Percentiles rank a stretch among this genome's conserved stretches.
Evolutionary conservation across 2,113 vertebrate genomes (phyloP).

Genomic region (Siphamia tubifer): DNA sequence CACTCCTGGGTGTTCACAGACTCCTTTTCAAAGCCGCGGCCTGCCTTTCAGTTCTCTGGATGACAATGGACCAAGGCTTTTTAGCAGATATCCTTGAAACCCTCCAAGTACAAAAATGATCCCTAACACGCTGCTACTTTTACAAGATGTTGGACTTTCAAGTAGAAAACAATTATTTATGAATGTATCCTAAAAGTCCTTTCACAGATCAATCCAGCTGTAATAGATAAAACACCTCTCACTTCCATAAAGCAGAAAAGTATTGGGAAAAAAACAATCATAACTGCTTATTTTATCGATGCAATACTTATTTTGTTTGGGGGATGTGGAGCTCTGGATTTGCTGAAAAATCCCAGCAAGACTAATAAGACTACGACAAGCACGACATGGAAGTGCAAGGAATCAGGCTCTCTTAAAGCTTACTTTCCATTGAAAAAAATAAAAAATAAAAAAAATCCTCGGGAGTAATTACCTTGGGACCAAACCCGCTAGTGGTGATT

Average conservation of each 20-base stretch:
- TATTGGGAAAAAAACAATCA: neutral
- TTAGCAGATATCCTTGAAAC: conserved; percentile 8
- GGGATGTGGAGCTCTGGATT: neutral
- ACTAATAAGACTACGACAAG: neutral
- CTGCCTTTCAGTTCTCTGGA: conserved; percentile 61
- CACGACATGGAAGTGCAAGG: neutral
- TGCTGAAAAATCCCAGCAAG: conserved; percentile 12
- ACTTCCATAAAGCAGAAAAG: neutral
- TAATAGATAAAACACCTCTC: neutral
- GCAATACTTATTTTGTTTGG: neutral
- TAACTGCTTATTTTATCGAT: neutral
- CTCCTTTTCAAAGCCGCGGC: conserved; percentile 56
- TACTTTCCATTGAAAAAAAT: conserved; percentile 36
- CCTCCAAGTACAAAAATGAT: neutral
- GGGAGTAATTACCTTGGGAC: conserved; percentile 4
- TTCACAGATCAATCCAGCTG: too few relatives aligned
- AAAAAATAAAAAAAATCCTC: conserved; percentile 39
- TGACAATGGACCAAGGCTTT: conserved; percentile 9
- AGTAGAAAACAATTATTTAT: too few relatives aligned
- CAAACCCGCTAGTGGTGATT: conserved; percentile 25
- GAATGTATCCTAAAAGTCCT: too few relatives aligned
- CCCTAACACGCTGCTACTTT: conserved; percentile 5
- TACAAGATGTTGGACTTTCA: too few relatives aligned
- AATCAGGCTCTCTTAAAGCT: conserved; percentile 36
- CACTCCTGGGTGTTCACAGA: conserved; percentile 60